Evolutionary conservation across 2,797 vertebrate species (phyloP).

Genomic region (Sylvilagus floridanus): DNA sequence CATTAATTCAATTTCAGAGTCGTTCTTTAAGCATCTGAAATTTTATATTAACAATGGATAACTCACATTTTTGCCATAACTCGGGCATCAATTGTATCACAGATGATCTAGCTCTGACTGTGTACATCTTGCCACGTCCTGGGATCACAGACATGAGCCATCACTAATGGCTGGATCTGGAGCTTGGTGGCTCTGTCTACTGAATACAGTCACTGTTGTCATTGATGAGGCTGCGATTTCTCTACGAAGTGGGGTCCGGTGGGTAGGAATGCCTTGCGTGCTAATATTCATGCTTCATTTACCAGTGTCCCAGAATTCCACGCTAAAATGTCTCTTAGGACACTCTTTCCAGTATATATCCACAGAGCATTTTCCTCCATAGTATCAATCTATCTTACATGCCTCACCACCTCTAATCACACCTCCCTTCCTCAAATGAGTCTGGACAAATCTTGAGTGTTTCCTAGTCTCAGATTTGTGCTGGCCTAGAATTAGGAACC

Average conservation of each 20-base stretch:
- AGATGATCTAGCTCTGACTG: neutral
- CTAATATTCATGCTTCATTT: neutral
- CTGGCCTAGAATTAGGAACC: neutral
- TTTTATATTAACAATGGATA: neutral
- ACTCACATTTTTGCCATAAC: neutral
- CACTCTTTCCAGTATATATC: neutral
- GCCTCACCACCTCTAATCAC: neutral
- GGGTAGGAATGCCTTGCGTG: neutral
- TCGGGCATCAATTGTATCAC: neutral
- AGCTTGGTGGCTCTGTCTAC: neutral
- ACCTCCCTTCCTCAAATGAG: neutral
- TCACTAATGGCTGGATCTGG: neutral
- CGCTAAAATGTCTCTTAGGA: neutral
- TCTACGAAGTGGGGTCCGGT: neutral
- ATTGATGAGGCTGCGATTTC: neutral
- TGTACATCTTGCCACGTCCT: neutral
- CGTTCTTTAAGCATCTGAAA: neutral
- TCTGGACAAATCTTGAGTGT: neutral
- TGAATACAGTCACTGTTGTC: neutral
- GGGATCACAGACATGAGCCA: neutral
- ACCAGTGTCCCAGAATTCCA: neutral
- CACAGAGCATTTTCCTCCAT: neutral
- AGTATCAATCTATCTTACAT: neutral
- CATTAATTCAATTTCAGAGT: neutral
- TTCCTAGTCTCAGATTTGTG: neutral